Base-by-base conservation (phyloP, 23 tunicate species). In the Halocynthia aurantium region DNA sequence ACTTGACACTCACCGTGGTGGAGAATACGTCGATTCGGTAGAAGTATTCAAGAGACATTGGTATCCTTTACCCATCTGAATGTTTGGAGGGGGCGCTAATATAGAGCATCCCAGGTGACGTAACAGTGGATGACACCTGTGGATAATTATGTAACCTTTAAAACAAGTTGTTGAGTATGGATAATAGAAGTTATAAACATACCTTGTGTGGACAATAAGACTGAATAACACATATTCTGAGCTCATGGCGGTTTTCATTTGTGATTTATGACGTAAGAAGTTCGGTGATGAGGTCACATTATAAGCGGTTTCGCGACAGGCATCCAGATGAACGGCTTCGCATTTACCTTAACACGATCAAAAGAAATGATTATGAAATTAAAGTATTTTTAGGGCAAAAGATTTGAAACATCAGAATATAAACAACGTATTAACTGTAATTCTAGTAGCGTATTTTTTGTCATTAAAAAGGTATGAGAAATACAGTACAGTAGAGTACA, bases 71-170 rank as follows among this genome's bases (percentile, higher is more conserved):
- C 63, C 63, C 17, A 11, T 68, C 56, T 21, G 12, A 17, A 50
- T 50, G n/a, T 71, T 50, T 22, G 79, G 79, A 8, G 52, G 81
- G 5, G 96, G 96, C 8, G 84, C 85, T 8, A 89, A 67, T 19
- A 89, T 52, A 49, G 86, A 81, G 76, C 96, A 89, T 10, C 96
- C 86, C 8, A 89, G 50, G 7, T 84, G 67, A 18, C 55, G 44
- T 10, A 89, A 51, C 56, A 89, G 49, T 8, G 88, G 85, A 76
- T 89, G 96, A 76, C 96, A 89, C 70, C 96, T 89, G 57, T 20
- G n/a, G 65, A 70, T 8, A 74, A 79, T 77, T 4, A 72, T 12
- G 22, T 20, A 10, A 11, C n/a, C 0, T 11, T 72, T 12, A 72
- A 51, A 40, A 52, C 13, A 15, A 50, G 77, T 12, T 72, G 13